phyloP scores from a whole-genome alignment of 2,797 vertebrate genomes.

The Sebastes vulpes region DNA sequence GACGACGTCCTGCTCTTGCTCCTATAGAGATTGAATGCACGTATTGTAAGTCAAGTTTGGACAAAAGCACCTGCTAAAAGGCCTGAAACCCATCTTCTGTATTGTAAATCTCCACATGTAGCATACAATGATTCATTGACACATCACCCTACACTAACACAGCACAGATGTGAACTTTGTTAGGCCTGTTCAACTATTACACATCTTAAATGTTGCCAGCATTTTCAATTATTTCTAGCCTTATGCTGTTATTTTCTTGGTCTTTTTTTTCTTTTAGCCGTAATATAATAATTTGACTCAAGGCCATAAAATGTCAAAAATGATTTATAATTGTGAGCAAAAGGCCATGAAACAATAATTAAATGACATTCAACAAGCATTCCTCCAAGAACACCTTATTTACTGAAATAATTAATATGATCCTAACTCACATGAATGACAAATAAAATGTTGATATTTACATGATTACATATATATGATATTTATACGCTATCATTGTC shows the following conservation, averaged over 20 bases:
- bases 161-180: not conserved
- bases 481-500: not conserved
- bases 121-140: not conserved
- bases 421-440: not conserved
- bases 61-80: not conserved
- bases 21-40: not conserved
- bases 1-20: not conserved
- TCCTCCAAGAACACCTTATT: conserved; percentile 23
- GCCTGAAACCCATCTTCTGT: not conserved
- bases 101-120: conserved; percentile 21
- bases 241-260: not conserved
- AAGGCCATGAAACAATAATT: conserved; percentile 45
- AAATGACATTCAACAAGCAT: conserved; percentile 22
- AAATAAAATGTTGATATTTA: not conserved
- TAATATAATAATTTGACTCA: conserved; percentile 14
- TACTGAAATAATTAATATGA: not conserved
- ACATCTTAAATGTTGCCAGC: not conserved
- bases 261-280: not conserved
- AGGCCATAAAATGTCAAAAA: conserved; percentile 43
- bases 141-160: not conserved
- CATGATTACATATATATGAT: not conserved
- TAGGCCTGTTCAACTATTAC: not conserved
- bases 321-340: conserved; percentile 43
- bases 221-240: not conserved
- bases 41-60: not conserved